Conservation (phyloP, 2,888 invertebrate species). For the Epirrhoe tristata region DNA sequence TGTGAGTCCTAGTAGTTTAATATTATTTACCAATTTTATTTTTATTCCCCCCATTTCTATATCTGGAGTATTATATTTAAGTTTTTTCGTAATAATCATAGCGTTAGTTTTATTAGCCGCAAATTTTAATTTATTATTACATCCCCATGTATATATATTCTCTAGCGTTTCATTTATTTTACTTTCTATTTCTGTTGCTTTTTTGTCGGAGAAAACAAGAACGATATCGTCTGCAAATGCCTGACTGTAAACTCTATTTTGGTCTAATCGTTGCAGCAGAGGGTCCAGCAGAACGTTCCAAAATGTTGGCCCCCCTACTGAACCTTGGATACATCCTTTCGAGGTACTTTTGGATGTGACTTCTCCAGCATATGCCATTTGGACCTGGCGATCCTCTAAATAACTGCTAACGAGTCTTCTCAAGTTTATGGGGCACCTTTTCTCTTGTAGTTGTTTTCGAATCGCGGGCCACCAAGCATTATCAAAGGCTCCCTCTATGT, state of each 20-base stretch:
- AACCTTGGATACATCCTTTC: constrained; percentile 9
- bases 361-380: background rate
- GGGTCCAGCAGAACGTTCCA: constrained; percentile 5
- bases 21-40: background rate
- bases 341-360: background rate
- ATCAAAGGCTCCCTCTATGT: too few relatives aligned
- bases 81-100: background rate
- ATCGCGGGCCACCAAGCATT: too few relatives aligned
- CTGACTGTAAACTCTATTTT: background rate
- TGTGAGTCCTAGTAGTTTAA: background rate
- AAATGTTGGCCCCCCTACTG: constrained; percentile 1
- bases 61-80: background rate
- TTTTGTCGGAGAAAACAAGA: background rate
- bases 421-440: background rate
- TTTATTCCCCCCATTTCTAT: background rate
- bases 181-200: background rate
- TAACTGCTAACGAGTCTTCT: too few relatives aligned
- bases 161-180: background rate
- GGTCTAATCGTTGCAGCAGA: background rate
- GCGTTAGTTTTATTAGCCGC: background rate
- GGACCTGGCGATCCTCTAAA: background rate
- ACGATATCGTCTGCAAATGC: background rate
- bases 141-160: background rate
- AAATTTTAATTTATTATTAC: background rate
- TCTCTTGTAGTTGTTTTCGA: background rate